Base-by-base conservation (phyloP, 2,888 invertebrate genomes). In the Netelia melanura region DNA sequence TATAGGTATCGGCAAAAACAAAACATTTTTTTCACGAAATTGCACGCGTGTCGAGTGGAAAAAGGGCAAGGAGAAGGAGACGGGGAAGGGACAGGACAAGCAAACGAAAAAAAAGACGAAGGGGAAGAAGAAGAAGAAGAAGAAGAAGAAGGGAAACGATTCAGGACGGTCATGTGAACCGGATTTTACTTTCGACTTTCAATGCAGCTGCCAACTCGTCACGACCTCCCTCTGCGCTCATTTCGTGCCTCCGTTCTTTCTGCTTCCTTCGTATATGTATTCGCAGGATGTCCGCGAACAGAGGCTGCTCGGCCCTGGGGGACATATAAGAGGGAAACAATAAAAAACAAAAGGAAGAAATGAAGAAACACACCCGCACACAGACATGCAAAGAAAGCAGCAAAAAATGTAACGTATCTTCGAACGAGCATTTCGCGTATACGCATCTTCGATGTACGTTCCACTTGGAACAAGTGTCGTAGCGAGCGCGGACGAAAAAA, bases 91-190 rank as follows among this genome's bases (percentile, higher is more conserved):
- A 44, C 10, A 23, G 52, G 54, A 38, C 62, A 67, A 61, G 23
- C 61, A 48, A 38, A 58, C 43, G 25, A 68, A 58, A n/a, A 11
- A 61, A 17, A 43, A 17, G 52, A 61, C 14, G 3, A 21, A 25
- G 25, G 65, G 30, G 68, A 54, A 65, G 48, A 25, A n/a, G 23
- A 11, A 44, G 68, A 54, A 65, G 48, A 25, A n/a, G 23, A 11
- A 44, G 56, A 48, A 38, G 61, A 25, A n/a, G 58, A 74, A 85
- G 56, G 30, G 76, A 84, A 86, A 58, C 75, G 83, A 85, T 82
- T 79, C 77, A 78, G 81, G 81, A 88, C 81, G 82, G 83, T 87
- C 92, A 91, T 92, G 92, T 91, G 92, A 92, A 92, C 92, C 92
- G 92, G 92, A 92, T 92, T 91, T 90, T 85, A 88, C 84, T 85